phyloP scores from a whole-genome alignment of 2,888 invertebrate species.

The Palloptera scutellata region DNA sequence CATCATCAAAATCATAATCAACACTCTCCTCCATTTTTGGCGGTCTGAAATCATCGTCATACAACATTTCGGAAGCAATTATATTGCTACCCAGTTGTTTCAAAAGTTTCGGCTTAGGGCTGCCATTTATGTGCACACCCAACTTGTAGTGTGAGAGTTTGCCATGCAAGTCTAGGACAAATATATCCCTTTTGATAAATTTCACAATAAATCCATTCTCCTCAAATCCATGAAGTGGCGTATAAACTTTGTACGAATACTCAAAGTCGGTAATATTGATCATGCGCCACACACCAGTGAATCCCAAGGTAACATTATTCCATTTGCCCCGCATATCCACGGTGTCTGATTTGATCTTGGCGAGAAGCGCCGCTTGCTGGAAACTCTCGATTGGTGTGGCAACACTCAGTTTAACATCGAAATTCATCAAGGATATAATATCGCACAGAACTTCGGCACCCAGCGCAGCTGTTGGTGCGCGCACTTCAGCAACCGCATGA shows the following conservation, averaged over 20 bases:
- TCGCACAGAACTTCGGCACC: constrained; percentile 75
- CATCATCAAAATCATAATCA: constrained; percentile 59
- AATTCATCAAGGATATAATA: constrained; percentile 71
- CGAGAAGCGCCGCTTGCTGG: constrained; percentile 72
- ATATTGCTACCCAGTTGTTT: constrained; percentile 55
- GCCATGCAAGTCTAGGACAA: constrained; percentile 76
- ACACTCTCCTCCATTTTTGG: constrained; percentile 43
- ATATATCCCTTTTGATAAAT: constrained; percentile 68
- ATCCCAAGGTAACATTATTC: constrained; percentile 78
- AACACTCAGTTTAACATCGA: constrained; percentile 76
- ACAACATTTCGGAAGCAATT: constrained; percentile 53
- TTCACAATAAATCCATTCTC: constrained; percentile 80
- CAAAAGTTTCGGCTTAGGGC: constrained; percentile 59
- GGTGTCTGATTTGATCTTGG: constrained; percentile 73
- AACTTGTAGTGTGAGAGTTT: constrained; percentile 75
- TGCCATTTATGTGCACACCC: constrained; percentile 56
- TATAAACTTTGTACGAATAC: constrained; percentile 79
- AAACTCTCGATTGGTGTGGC: constrained; percentile 79
- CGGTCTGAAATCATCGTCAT: constrained; percentile 61
- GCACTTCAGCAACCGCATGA: constrained; percentile 78
- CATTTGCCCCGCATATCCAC: constrained; percentile 80
- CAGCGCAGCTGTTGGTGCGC: constrained; percentile 73
- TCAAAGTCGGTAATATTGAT: constrained; percentile 74
- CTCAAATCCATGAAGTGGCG: constrained; percentile 80
- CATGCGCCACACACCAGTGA: constrained; percentile 77